Base-by-base conservation (phyloP, 1,140 invertebrate species). In the Dryas iulia region DNA sequence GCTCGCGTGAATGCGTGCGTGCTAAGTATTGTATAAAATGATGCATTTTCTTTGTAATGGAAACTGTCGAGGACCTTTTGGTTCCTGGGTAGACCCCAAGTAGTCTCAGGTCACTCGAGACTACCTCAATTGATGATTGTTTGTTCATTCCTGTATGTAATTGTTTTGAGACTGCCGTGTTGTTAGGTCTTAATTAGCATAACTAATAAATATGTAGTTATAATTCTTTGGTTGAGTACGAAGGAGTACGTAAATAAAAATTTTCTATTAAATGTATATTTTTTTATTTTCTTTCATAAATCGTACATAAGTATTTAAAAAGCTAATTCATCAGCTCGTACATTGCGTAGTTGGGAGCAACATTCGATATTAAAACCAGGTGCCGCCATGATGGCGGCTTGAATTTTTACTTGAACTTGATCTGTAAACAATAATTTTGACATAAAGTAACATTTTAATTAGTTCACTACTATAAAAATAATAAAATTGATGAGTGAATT, bases 161-260 rank as follows among this genome's bases (percentile, higher is more conserved):
- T 84, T 84, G 74, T 86, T 86, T 87, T 87, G 89, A 91, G 89
- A 91, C 89, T 91, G 89, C 89, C 85, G 82, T 85, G 81, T 86
- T 87, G 86, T 91, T 90, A 91, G 89, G 74, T 87, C 73, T 83
- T 91, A 91, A 90, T 88, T 89, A 88, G 82, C 76, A 82, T 74
- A 82, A 81, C 77, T 84, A 81, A 76, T 83, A 83, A 84, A 86
- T 84, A 87, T 87, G 84, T 88, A 88, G 84, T 76, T 81, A 80
- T 81, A 59, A 66, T 66, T 69, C 39, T 80, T 66, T 53, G 23
- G 24, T 57, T 57, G 54, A 85, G 83, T 85, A 85, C 77, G 86
- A 63, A 85, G 84, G 85, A 89, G 86, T 91, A 90, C 86, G 84
- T 83, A 82, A 87, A 85, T 82, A 89, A 89, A 89, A 83, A 73